Base-by-base conservation (phyloP, 2,113 vertebrate genomes). In the Vombatus ursinus region DNA sequence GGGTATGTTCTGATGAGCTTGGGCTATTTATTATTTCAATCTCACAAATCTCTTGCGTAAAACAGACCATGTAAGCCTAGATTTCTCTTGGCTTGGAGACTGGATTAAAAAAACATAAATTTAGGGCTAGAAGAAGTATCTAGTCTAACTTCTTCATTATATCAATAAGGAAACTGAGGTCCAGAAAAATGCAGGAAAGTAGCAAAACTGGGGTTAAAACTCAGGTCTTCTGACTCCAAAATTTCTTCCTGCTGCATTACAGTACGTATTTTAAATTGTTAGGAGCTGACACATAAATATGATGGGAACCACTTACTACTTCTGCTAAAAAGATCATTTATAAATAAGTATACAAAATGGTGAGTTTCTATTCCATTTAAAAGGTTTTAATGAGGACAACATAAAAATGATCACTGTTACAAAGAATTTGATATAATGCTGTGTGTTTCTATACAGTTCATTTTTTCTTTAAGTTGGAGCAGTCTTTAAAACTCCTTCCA, bases 301-400 rank as follows among this genome's bases (percentile, higher is more conserved):
- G 2, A 4, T 31, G 28, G 11, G 10, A 61, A 61, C 28, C 28
- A 61, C 8, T 54, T 54, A 31, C 31, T 61, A 28, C 26, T 57
- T 53, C 52, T 54, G 50, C 37, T 90, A 93, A 92, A 54, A 94
- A 95, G 92, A 93, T 92, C 47, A 91, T 44, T 61, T 96, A 95
- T 84, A 84, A 84, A 84, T 84, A 94, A 89, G 26, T 93, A 77
- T 90, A 96, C 48, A 93, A 96, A 91, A 84, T 89, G 53, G 61
- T 50, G 61, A 68, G 94, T 95, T 97, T 90, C 92, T 91, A 92
- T 61, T 94, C 51, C 61, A 92, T 91, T 23, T 94, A 94, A 95
- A 95, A 93, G 91, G 93, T 96, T 97, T 97, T 97, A 97, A 94
- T 93, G 44, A 84, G 37, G 68, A 92, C 22, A 91, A 94, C 84